Evolutionary conservation across 2,888 invertebrate species (phyloP).

Genomic region (Orchestes rusci): DNA sequence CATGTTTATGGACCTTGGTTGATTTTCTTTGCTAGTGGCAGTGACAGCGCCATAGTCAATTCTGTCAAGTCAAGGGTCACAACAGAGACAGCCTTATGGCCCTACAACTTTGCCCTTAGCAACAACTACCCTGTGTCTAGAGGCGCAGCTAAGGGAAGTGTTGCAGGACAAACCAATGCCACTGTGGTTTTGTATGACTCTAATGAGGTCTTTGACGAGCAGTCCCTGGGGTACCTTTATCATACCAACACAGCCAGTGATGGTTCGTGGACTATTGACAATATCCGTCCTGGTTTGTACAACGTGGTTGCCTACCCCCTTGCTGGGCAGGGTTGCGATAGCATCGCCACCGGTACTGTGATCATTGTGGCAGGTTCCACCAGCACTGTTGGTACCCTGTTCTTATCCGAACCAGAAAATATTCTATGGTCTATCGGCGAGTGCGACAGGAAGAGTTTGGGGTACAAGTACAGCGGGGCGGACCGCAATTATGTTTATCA

Average conservation of each 20-base stretch:
- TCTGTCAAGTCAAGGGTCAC: slow-evolving; percentile 8
- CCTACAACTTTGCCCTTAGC: slow-evolving; percentile 14
- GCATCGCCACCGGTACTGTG: slow-evolving; percentile 6
- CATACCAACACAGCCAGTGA: slow-evolving; percentile 9
- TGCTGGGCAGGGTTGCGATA: slow-evolving; percentile 20
- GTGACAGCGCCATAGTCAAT: slow-evolving; percentile 9
- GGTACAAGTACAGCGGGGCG: slow-evolving; percentile 14
- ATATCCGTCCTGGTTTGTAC: slow-evolving; percentile 17
- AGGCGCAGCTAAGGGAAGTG: slow-evolving; percentile 11
- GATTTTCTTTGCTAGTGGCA: slow-evolving; percentile 17
- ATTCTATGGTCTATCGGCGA: slow-evolving; percentile 17
- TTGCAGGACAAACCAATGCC: slow-evolving; percentile 12
- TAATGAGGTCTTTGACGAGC: slow-evolving; percentile 12
- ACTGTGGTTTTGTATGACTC: slow-evolving; percentile 10
- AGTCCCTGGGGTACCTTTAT: slow-evolving; percentile 15
- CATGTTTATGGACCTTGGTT: slow-evolving; percentile 21
- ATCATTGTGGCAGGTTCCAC: slow-evolving; percentile 10
- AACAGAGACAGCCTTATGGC: slow-evolving; percentile 13
- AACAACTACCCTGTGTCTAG: slow-evolving; percentile 11
- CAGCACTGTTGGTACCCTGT: slow-evolving; percentile 2
- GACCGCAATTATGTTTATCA: slow-evolving; percentile 13
- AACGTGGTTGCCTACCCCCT: slow-evolving; percentile 12
- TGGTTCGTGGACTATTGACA: slow-evolving; percentile 8
- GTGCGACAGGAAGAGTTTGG: slow-evolving; percentile 10
- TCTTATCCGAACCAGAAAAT: slow-evolving; percentile 10